Evolutionary conservation across 2,797 vertebrate genomes (phyloP).

Genomic region (Danio aesculapii): DNA sequence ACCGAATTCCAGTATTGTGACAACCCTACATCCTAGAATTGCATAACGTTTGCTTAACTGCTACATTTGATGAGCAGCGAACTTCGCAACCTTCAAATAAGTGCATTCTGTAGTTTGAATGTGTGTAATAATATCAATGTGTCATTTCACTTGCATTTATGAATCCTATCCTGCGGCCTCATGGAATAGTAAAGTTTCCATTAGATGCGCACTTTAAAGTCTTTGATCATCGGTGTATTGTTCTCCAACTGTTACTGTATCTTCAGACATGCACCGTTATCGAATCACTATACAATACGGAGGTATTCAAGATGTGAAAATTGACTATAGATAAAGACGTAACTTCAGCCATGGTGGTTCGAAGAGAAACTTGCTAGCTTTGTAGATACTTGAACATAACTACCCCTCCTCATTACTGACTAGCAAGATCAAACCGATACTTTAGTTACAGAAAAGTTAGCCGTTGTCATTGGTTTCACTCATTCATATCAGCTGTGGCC

Average conservation of each 20-base stretch:
- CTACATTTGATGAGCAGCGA: not conserved
- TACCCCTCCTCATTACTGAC: not conserved
- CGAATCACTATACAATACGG: not conserved
- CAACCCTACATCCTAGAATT: not conserved
- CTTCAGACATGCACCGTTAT: not conserved
- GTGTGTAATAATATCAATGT: not conserved
- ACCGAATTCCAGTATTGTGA: too few species aligned
- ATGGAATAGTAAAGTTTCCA: not conserved
- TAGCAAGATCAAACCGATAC: not conserved
- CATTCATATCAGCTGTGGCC: slow-evolving; percentile 1
- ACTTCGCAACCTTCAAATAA: not conserved
- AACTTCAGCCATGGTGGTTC: not conserved
- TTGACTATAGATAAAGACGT: too few species aligned
- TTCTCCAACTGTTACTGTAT: not conserved
- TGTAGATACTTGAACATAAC: not conserved
- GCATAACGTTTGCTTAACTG: too few species aligned
- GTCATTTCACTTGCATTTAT: not conserved
- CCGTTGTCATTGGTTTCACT: not conserved
- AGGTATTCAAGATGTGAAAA: not conserved
- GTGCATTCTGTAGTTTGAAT: not conserved
- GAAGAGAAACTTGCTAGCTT: not conserved
- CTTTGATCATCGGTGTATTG: not conserved
- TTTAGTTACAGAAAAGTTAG: not conserved
- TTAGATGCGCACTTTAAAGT: not conserved
- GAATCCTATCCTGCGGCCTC: not conserved